phyloP scores from a whole-genome alignment of 2,888 invertebrate species.

The Dysmachus trigonus region DNA sequence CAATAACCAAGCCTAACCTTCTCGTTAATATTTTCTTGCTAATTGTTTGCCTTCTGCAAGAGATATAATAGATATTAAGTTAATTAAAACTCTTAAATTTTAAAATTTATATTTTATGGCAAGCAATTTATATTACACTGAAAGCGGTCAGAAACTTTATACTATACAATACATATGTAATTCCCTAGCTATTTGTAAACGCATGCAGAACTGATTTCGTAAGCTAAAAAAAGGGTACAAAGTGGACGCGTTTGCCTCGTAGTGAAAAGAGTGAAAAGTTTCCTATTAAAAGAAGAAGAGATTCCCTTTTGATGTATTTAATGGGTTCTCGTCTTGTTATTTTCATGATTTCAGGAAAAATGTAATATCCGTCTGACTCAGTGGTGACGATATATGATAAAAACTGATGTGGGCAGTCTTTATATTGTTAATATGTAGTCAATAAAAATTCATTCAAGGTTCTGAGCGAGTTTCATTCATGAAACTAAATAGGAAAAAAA shows the following conservation, averaged over 20 bases:
- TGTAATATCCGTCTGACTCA: neutral
- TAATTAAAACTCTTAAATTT: neutral
- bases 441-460: neutral
- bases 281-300: neutral
- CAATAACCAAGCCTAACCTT: too few relatives aligned
- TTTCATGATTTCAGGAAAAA: neutral
- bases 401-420: neutral
- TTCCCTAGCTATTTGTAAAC: neutral
- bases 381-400: neutral
- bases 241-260: neutral
- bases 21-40: too few relatives aligned
- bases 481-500: neutral
- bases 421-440: neutral
- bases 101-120: neutral
- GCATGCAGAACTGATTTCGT: neutral
- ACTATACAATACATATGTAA: too few relatives aligned
- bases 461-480: neutral
- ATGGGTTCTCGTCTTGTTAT: neutral
- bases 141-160: neutral
- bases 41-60: too few relatives aligned
- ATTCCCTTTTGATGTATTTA: neutral
- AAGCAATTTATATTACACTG: neutral
- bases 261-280: neutral
- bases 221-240: neutral
- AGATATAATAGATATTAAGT: too few relatives aligned